Evolutionary conservation across 2,113 vertebrate species (phyloP), one percentile per base, ranked within the genome.

Genomic region (Festucalex cinctus): DNA sequence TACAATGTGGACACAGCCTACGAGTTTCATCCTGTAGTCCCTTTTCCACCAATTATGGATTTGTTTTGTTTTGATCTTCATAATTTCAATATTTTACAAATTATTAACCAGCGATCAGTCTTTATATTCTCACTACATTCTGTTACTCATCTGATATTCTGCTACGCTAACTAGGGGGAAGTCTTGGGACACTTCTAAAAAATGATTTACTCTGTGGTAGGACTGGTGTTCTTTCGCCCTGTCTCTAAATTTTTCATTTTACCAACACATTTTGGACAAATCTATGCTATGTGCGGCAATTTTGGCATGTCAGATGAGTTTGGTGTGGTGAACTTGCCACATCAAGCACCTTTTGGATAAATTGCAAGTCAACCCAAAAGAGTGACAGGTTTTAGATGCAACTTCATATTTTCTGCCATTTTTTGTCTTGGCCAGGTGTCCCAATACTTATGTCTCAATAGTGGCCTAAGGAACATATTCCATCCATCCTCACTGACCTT

Each of bases 401-500:
- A 22, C 58, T 61, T 32, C 19, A 36, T 58, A 36, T 35, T n/a
- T 35, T 32, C 28, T 5, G 19, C 9, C 32, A 59, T 59, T 57
- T 19, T 59, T 36, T 43, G 1, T 14, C 69, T 46, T 49, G 51
- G 44, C 62, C 71, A 68, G 17, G 32, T 35, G 32, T 36, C 32
- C 32, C 19, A n/a, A 41, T 39, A 22, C 10, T 12, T 39, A 39
- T 22, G 19, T 16, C 12, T 16, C 14, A 4, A 24, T 36, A 13
- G n/a, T 24, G n/a, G 24, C 22, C 65, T 63, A 75, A 39, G 51
- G 65, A 68, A 67, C 73, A 22, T 75, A 58, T 80, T 72, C 1
- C 69, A 19, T 60, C 43, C 26, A 12, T 24, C 57, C 20, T 65
- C 44, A 64, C 51, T 3, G n/a, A 54, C 56, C 8, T 49, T 71